Percentiles rank a stretch among this genome's conserved stretches.
Evolutionary conservation across 2,113 vertebrate genomes (phyloP).

Genomic region (Sinocyclocheilus anshuiensis): DNA sequence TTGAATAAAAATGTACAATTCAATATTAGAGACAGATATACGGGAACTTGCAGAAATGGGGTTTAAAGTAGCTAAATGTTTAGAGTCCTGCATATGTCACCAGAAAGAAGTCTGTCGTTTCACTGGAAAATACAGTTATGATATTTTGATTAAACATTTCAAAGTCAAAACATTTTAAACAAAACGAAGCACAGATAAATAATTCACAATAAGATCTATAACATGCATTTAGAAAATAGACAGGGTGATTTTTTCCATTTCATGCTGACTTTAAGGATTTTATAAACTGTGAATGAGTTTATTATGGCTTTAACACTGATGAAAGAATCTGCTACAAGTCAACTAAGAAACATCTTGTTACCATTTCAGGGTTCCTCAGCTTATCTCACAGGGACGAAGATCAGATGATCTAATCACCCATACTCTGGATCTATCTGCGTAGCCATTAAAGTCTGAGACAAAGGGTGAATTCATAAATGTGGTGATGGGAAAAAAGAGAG

Average conservation of each 20-base stretch:
- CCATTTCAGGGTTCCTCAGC: not conserved
- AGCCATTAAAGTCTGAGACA: constrained; percentile 63
- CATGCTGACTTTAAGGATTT: not conserved
- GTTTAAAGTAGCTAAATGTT: too few species aligned
- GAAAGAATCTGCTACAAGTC: not conserved
- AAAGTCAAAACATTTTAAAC: too few species aligned
- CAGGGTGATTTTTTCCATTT: not conserved
- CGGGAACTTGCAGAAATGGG: not conserved
- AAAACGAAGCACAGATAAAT: too few species aligned
- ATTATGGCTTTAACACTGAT: not conserved
- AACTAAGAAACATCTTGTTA: not conserved
- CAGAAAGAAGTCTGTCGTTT: too few species aligned
- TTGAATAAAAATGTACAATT: too few species aligned
- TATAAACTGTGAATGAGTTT: not conserved
- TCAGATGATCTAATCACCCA: constrained; percentile 71
- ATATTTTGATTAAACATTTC: not conserved
- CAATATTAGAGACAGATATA: not conserved
- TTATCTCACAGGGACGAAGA: constrained; percentile 58
- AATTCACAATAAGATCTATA: too few species aligned
- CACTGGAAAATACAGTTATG: not conserved
- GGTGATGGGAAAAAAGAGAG: constrained; percentile 73
- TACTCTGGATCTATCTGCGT: not conserved
- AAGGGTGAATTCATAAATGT: constrained; percentile 75
- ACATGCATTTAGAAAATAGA: not conserved
- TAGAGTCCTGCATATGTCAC: not conserved